A percentile compares a stretch with the other conserved stretches of the same genome.
Evolutionary conservation across 2,888 invertebrate species (phyloP).

Genomic region (Helicoverpa assulta): DNA sequence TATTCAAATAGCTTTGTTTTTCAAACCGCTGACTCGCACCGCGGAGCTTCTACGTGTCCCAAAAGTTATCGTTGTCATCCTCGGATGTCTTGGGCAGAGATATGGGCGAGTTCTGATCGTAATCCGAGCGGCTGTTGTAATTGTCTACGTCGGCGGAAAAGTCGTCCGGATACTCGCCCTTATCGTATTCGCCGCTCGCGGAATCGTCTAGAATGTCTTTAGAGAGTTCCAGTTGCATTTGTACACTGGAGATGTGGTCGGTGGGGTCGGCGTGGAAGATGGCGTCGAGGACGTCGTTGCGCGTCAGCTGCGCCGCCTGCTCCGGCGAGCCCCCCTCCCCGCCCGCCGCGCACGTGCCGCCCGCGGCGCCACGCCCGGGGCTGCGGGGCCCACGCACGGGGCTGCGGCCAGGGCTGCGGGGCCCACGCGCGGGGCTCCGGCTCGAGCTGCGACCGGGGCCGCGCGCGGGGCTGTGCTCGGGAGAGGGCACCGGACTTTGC

Average conservation of each 20-base stretch:
- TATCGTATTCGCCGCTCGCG: slow-evolving; percentile 59
- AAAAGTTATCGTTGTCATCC: slow-evolving; percentile 81
- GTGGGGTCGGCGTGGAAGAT: slow-evolving; percentile 69
- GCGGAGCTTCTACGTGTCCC: slow-evolving; percentile 72
- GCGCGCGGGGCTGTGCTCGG: slow-evolving; percentile 4
- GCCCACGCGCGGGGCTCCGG: not conserved
- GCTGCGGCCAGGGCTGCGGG: not conserved
- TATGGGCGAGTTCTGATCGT: slow-evolving; percentile 72
- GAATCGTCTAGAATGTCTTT: slow-evolving; percentile 63
- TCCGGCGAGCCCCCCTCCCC: slow-evolving; percentile 53
- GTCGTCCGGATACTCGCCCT: slow-evolving; percentile 72
- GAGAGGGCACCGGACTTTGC: no score
- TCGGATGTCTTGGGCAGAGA: slow-evolving; percentile 77
- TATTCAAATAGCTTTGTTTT: not conserved
- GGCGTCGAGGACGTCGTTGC: slow-evolving; percentile 72
- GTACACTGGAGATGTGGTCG: slow-evolving; percentile 65
- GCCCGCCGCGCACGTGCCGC: slow-evolving; percentile 27
- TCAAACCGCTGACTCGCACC: slow-evolving; percentile 7
- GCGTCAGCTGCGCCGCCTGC: slow-evolving; percentile 61
- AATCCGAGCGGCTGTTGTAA: slow-evolving; percentile 74
- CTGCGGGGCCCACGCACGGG: not conserved
- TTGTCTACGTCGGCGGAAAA: slow-evolving; percentile 81
- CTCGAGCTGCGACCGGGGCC: not conserved
- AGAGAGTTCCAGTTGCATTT: slow-evolving; percentile 66
- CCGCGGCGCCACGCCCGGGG: not conserved